These are phyloP conservation scores for Drosophila teissieri DNA, from an alignment of 1,140 invertebrate genomes.

Conservation along the genomic window DNA sequence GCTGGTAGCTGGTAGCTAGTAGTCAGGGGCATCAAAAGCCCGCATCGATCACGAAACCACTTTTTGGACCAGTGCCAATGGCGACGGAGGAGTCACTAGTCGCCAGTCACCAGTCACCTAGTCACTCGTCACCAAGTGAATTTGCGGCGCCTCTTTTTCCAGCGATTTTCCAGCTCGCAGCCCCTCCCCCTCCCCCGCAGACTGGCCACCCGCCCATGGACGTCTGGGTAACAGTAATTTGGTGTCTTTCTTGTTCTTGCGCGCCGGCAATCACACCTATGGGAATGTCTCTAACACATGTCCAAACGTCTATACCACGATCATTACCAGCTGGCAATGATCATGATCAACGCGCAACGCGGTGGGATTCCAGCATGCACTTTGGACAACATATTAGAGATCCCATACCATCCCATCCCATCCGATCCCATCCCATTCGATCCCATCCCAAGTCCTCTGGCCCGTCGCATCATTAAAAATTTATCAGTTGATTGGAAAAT, in stretches of 20 bases:
- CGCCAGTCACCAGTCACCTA: conserved; percentile 23
- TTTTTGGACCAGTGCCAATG: conserved; percentile 48
- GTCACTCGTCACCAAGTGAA: conserved; percentile 35
- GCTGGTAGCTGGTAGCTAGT: neutral
- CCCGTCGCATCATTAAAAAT: conserved; percentile 77
- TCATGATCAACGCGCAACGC: conserved; percentile 13
- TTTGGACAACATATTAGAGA: conserved; percentile 74
- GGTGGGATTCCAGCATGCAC: conserved; percentile 64
- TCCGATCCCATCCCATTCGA: neutral
- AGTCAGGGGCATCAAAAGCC: conserved; percentile 15
- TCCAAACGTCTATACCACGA: conserved; percentile 20
- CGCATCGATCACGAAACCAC: conserved; percentile 43
- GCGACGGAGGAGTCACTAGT: conserved; percentile 9
- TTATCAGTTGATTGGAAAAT: conserved; percentile 83
- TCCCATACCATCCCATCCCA: neutral
- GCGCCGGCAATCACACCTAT: conserved; percentile 82
- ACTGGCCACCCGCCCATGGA: conserved; percentile 11
- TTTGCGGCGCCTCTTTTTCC: conserved; percentile 37
- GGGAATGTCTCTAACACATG: conserved; percentile 80
- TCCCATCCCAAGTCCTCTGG: neutral
- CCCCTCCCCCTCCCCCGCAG: neutral
- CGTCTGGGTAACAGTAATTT: conserved; percentile 73
- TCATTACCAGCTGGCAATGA: conserved; percentile 8
- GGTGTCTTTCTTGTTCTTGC: conserved; percentile 81
- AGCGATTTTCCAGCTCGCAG: neutral